Base-by-base conservation (phyloP, 2,797 vertebrate species). In the Coccyzus lansbergi region DNA sequence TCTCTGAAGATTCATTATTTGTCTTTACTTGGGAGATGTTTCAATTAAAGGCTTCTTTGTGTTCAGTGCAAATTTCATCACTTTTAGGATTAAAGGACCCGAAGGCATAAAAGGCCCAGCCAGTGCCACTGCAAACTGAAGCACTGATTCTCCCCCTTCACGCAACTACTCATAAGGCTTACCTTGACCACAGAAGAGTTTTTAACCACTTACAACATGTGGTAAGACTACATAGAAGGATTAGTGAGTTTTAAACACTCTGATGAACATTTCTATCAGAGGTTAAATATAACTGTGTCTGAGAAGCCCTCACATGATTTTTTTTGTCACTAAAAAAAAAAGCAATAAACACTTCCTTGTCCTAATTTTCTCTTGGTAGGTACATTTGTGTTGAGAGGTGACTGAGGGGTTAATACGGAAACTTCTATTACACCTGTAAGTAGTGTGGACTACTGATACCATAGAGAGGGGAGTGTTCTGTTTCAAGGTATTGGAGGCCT, bases 401-500 rank as follows among this genome's bases (percentile, higher is more conserved):
- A 9, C 42, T 4, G 62, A 88, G 48, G 76, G 85, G 94, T 96
- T 96, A 96, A 96, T 13, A 21, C 2, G 2, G 79, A 74, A 77
- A 94, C 86, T 91, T 92, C 79, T 81, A 42, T 90, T 92, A 90
- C 91, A 93, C 91, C 77, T 92, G 28, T 56, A 63, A 65, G 91
- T 20, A 36, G 70, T 15, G 46, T 42, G 68, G 82, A 42, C 36
- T 71, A 40, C 78, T 75, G 87, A 95, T 81, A 95, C 28, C 28
- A 0, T 38, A 65, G n/a, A 34, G 51, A 86, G 33, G 49, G 63
- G 36, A 68, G 96, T 70, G 87, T 94, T 96, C 68, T 87, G 76
- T 96, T 96, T 96, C 94, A 83, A 56, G 78, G 89, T 42, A n/a
- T 91, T 91, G 87, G 85, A 74, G 71, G 90, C 82, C 68, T 6